A percentile compares a stretch with the other conserved stretches of the same genome.
These are phyloP conservation scores for Papilio machaon DNA, from an alignment of 1,140 invertebrate species.

Conservation along the genomic window DNA sequence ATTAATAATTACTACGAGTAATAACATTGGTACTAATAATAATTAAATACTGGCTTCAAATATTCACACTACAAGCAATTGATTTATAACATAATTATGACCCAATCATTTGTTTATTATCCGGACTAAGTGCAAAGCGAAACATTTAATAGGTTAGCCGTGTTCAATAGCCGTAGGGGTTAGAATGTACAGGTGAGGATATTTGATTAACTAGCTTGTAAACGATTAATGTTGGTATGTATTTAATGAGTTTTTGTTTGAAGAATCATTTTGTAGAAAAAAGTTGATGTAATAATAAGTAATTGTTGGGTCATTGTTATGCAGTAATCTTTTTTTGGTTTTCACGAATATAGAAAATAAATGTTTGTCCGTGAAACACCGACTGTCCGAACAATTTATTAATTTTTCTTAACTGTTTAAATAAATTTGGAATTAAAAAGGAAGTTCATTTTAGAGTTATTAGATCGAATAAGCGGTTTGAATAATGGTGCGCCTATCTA, in stretches of 20 bases:
- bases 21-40: not conserved
- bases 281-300: too few species aligned
- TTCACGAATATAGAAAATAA: too few species aligned
- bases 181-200: not conserved
- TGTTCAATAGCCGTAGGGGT: conserved; percentile 13
- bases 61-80: not conserved
- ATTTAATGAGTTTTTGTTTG: conserved; percentile 4
- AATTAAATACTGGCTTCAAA: not conserved
- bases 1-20: not conserved
- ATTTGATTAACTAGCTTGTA: not conserved
- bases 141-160: not conserved
- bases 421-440: not conserved
- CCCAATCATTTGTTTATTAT: not conserved
- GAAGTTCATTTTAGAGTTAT: not conserved
- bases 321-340: too few species aligned
- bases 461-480: not conserved
- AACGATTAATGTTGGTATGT: not conserved
- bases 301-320: too few species aligned
- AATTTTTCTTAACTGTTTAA: not conserved
- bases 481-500: not conserved
- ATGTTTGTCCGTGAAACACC: too few species aligned
- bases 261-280: not conserved
- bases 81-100: conserved; percentile 4
- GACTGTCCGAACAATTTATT: too few species aligned
- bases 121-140: not conserved